Percentiles rank a stretch among this genome's conserved stretches.
phyloP scores from a whole-genome alignment of 92 coral and sea anemone species.

The Metridium senile region DNA sequence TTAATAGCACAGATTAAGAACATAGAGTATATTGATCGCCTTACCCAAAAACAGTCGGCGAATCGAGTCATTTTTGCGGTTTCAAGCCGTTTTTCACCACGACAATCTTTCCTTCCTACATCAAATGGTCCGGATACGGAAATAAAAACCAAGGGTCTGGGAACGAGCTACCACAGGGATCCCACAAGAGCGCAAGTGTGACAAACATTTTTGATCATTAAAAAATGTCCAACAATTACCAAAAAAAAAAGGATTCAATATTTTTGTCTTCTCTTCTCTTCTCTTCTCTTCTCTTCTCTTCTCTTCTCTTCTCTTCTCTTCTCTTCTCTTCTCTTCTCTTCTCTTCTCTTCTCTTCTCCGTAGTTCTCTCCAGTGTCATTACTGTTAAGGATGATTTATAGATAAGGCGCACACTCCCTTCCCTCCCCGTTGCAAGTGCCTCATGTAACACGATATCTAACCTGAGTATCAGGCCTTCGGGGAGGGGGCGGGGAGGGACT shows the following conservation, averaged over 20 bases:
- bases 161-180: constrained; percentile 12
- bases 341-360: neutral
- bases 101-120: neutral
- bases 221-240: too few species aligned
- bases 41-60: constrained; percentile 63
- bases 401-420: too few species aligned
- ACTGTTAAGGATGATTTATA: too few species aligned
- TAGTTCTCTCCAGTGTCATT: neutral
- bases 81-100: constrained; percentile 23
- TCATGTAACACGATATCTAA: too few species aligned
- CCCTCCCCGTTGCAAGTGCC: too few species aligned
- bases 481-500: too few species aligned
- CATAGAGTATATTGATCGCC: neutral
- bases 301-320: neutral
- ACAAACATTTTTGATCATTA: too few species aligned
- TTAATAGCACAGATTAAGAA: too few species aligned
- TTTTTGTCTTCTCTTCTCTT: neutral
- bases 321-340: neutral
- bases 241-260: neutral
- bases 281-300: neutral
- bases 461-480: too few species aligned
- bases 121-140: constrained; percentile 20
- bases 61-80: constrained; percentile 46
- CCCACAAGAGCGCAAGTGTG: too few species aligned
- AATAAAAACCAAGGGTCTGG: constrained; percentile 1